Conservation (phyloP, 2,888 invertebrate genomes). For the Parnassius smintheus region DNA sequence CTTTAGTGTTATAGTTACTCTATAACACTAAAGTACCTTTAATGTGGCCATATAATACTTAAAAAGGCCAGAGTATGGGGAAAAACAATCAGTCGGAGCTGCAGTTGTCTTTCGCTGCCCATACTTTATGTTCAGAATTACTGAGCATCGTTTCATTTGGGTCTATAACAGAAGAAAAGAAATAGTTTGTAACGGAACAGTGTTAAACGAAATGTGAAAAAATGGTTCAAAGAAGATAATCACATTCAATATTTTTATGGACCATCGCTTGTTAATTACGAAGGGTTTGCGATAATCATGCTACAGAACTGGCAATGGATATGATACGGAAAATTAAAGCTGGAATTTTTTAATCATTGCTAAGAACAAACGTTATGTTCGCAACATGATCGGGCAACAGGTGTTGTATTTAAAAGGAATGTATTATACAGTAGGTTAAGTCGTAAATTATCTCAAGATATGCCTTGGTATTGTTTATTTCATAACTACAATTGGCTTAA, state of each 20-base stretch:
- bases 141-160: background rate
- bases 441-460: conserved; percentile 42
- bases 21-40: too few relatives aligned
- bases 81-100: too few relatives aligned
- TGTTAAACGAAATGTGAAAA: conserved; percentile 1
- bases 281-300: background rate
- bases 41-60: too few relatives aligned
- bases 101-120: background rate
- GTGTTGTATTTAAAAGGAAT: conserved; percentile 44
- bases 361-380: conserved; percentile 35
- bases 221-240: background rate
- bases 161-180: background rate
- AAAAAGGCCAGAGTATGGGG: too few relatives aligned
- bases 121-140: conserved; percentile 9
- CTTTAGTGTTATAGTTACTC: too few relatives aligned
- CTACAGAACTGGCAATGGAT: conserved; percentile 33
- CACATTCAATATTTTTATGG: background rate
- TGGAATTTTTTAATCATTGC: conserved; percentile 20
- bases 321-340: background rate
- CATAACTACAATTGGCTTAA: too few relatives aligned
- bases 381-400: conserved; percentile 59
- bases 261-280: background rate
- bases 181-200: conserved; percentile 1
- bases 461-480: too few relatives aligned
- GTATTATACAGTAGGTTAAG: conserved; percentile 34